Base-by-base conservation (phyloP, 2,888 invertebrate species). In the Anagyrus pseudococci region DNA sequence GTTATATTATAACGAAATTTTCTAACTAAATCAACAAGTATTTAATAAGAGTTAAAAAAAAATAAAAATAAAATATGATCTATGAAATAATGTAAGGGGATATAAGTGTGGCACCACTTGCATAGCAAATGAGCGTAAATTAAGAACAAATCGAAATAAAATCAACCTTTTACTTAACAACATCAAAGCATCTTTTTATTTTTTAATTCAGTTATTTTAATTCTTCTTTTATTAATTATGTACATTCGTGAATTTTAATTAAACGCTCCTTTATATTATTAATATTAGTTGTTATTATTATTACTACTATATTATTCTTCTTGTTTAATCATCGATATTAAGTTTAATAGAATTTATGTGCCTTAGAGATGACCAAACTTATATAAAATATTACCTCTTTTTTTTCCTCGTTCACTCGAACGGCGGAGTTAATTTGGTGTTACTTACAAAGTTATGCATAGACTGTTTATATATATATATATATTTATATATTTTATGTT, bases 401-500 rank as follows among this genome's bases (percentile, higher is more conserved):
- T 57, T 48, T 20, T 17, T 43, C 20, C n/a, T 48, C 22, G 47
- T n/a, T 26, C 19, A 13, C 73, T 78, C 71, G 75, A 76, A 78
- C 75, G 76, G 72, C 70, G 70, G 73, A 76, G 74, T 77, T 74
- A 75, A 76, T 77, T 79, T 78, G 79, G 78, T 79, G 78, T 79
- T 80, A 74, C 74, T 76, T 79, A 78, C 70, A 74, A 75, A 58
- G 58, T 60, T 62, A 63, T 46, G 43, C 37, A 57, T 57, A 47
- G 29, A 49, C 49, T 54, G 43, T 54, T 48, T 62, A 58, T 48
- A 19, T 64, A n/a, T 25, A 23, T 41, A 26, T 37, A 46, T 29
- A 37, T 46, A 13, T 55, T 29, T 47, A 20, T 47, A 52, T 52
- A 46, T 49, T 52, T 7, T 33, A 47, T 46, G 17, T 56, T 52